phyloP scores from a whole-genome alignment of 2,113 vertebrate species.

The Anarrhichthys ocellatus region DNA sequence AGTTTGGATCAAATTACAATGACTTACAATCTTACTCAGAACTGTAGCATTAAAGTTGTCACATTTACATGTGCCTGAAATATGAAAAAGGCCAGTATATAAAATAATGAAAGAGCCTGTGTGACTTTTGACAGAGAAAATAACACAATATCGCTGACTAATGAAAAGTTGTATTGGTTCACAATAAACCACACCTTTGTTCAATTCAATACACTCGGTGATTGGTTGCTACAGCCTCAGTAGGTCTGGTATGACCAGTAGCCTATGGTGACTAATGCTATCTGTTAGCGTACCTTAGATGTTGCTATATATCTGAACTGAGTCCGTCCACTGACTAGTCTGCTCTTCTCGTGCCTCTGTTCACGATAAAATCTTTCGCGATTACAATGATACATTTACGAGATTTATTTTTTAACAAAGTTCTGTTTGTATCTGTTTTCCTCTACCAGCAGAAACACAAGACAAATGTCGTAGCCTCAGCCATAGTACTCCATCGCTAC shows the following conservation, averaged over 20 bases:
- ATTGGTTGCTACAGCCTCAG: neutral
- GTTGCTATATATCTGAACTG: neutral
- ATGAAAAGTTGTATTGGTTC: neutral
- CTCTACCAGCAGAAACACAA: neutral
- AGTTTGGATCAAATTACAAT: neutral
- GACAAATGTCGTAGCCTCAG: neutral
- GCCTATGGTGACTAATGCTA: neutral
- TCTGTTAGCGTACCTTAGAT: neutral
- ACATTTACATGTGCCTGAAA: neutral
- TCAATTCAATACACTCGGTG: neutral
- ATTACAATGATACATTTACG: no score
- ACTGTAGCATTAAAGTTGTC: neutral
- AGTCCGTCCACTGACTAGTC: neutral
- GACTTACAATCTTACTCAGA: neutral
- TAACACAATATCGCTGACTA: neutral
- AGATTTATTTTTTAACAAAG: neutral
- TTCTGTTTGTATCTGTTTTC: neutral
- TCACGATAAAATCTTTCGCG: no score
- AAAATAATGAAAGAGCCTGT: neutral
- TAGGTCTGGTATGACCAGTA: neutral
- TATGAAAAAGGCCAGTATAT: no score
- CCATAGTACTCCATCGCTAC: neutral
- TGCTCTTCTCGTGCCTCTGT: neutral
- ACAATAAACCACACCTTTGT: neutral
- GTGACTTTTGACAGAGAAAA: neutral